Evolutionary conservation across 1,140 invertebrate species (phyloP), one percentile per base, ranked within the genome.

Genomic region (Drosophila teissieri): DNA sequence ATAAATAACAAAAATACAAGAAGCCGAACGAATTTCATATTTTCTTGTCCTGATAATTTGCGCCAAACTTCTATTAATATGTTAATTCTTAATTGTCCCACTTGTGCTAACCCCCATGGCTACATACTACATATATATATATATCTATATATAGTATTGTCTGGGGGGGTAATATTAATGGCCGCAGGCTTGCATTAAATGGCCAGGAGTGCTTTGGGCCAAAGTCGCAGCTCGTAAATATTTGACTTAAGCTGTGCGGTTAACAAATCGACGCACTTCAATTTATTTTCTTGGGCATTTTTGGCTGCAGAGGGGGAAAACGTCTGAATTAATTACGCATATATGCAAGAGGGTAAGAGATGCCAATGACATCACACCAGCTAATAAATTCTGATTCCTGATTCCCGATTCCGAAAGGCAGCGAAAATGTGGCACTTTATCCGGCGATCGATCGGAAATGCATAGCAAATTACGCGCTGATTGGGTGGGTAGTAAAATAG

Each of bases 21-120:
- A 12, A 19, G 15, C n/a, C n/a, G 8, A 49, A 11, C n/a, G 74
- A 65, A 60, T 77, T 80, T 80, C 82, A 85, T 86, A 85, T 85
- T 78, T 82, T 57, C 61, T 58, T 75, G 67, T 55, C 69, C 62
- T 70, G 85, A 80, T 89, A 89, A 89, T 89, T 89, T 85, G 85
- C 84, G 85, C 84, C 84, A 85, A 89, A 89, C 48, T 89, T 83
- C 84, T 90, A 89, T 89, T 89, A 89, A 89, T 89, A 89, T 89
- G 84, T 89, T 89, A 89, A 89, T 89, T 89, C 84, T 80, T 89
- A 84, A 89, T 84, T 89, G 84, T 89, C 45, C 84, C 67, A 77
- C 79, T 83, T 80, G 80, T 19, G 42, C 22, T 53, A 55, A 56
- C 56, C 40, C 61, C 65, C 40, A 7, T 0, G 1, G 15, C 12